Evolutionary conservation across 1,140 invertebrate genomes (phyloP).

Genomic region (Zaprionus taronus): DNA sequence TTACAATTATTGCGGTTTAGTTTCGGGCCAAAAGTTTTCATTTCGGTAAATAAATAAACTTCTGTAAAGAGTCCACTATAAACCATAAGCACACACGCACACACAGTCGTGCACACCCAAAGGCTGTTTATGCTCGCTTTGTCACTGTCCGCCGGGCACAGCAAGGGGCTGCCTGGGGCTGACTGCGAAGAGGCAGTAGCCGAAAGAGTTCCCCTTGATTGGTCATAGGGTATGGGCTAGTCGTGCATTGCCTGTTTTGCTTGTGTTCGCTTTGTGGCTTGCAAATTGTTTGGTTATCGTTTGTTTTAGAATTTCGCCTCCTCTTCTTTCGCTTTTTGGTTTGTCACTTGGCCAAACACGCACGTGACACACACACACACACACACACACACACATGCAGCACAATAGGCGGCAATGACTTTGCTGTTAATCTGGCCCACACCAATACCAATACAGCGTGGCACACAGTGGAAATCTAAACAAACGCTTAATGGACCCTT

Average conservation of each 20-base stretch:
- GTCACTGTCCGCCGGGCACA: slow-evolving; percentile 1
- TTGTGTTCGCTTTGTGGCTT: slow-evolving; percentile 4
- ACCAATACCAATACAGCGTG: slow-evolving; percentile 9
- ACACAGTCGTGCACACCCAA: background rate
- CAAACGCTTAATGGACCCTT: slow-evolving; percentile 46
- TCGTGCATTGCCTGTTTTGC: background rate
- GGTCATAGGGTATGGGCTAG: slow-evolving; percentile 4
- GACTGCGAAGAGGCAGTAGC: background rate
- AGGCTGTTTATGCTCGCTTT: background rate
- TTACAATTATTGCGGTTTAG: slow-evolving; percentile 80
- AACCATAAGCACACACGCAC: background rate
- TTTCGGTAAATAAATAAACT: slow-evolving; percentile 66
- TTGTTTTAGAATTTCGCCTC: slow-evolving; percentile 22
- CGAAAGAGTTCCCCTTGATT: background rate
- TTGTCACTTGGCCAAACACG: slow-evolving; percentile 59
- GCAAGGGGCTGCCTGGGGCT: background rate
- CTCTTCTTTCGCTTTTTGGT: slow-evolving; percentile 15
- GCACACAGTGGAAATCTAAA: slow-evolving; percentile 23
- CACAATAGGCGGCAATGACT: slow-evolving; percentile 40
- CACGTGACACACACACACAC: slow-evolving; percentile 52
- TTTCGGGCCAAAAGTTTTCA: slow-evolving; percentile 55
- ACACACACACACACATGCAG: slow-evolving; percentile 6
- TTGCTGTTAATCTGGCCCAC: slow-evolving; percentile 56
- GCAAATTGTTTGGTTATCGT: slow-evolving; percentile 35
- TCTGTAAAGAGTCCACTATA: slow-evolving; percentile 11